phyloP scores from a whole-genome alignment of 2,113 vertebrate species.

The Epinephelus moara region DNA sequence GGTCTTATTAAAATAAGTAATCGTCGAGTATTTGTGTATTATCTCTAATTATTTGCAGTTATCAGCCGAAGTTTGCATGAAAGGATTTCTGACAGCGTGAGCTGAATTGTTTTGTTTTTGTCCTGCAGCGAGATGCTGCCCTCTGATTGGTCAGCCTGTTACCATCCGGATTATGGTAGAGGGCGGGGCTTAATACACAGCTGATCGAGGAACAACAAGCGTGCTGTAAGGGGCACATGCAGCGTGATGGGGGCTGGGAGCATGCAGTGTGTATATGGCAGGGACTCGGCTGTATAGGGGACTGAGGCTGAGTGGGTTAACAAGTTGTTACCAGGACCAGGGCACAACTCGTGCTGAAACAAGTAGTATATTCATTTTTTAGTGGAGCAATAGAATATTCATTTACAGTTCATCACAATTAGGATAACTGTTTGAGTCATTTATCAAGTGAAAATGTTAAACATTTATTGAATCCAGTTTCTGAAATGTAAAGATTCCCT shows the following conservation, averaged over 20 bases:
- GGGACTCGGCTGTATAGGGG: not conserved
- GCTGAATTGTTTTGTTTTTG: slow-evolving; percentile 85
- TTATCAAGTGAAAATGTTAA: not conserved
- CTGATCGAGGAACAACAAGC: slow-evolving; percentile 89
- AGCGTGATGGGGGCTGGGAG: slow-evolving; percentile 54
- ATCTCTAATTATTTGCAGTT: not conserved
- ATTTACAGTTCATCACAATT: too few species aligned
- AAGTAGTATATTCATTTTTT: not conserved
- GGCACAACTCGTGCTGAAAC: too few species aligned
- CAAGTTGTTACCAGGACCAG: not conserved
- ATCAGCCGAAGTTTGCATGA: slow-evolving; percentile 60
- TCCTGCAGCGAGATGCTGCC: slow-evolving; percentile 85
- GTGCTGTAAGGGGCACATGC: slow-evolving; percentile 76
- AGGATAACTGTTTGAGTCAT: too few species aligned
- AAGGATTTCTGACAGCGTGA: slow-evolving; percentile 73
- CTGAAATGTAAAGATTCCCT: not conserved
- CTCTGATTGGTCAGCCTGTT: slow-evolving; percentile 93
- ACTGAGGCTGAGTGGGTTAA: not conserved
- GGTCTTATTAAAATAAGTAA: not conserved
- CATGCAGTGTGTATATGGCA: slow-evolving; percentile 14
- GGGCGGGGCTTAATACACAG: slow-evolving; percentile 87
- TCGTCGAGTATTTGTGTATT: not conserved
- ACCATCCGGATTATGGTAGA: slow-evolving; percentile 93
- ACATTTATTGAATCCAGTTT: not conserved
- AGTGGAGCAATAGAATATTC: not conserved